These are phyloP conservation scores for Enhydra lutris DNA, from an alignment of 2,113 vertebrate genomes.

Conservation along the genomic window DNA sequence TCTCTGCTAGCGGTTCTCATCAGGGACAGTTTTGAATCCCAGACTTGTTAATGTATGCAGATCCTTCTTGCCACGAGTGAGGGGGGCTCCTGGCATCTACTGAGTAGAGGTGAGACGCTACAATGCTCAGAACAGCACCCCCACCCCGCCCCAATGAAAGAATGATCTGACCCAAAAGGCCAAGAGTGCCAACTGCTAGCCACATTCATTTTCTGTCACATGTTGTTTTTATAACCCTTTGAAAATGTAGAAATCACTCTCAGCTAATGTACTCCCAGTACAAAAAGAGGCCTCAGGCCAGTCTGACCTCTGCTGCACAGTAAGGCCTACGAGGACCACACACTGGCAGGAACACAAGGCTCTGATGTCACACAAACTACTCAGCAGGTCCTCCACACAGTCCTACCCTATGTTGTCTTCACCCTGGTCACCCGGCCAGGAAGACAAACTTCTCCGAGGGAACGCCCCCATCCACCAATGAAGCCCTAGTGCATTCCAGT, in stretches of 20 bases:
- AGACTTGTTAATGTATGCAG: neutral
- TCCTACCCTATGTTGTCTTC: neutral
- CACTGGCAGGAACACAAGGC: neutral
- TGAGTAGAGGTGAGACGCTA: neutral
- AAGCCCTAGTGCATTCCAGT: neutral
- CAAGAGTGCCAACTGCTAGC: too few relatives aligned
- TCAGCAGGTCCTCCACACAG: neutral
- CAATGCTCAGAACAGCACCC: neutral
- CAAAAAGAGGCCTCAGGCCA: neutral
- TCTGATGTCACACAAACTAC: neutral
- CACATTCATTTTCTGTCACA: neutral
- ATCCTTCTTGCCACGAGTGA: neutral
- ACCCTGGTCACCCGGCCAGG: neutral
- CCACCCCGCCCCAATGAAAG: neutral
- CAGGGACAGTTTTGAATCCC: neutral
- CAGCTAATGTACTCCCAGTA: neutral
- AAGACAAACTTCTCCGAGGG: neutral
- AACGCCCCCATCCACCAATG: neutral
- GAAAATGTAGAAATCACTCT: neutral
- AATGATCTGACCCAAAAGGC: neutral
- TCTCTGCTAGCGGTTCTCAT: neutral
- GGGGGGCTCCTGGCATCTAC: neutral
- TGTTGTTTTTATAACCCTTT: neutral
- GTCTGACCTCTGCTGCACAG: neutral
- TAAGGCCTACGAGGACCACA: neutral